A percentile compares a stretch with the other conserved stretches of the same genome.
Evolutionary conservation across 2,797 vertebrate species (phyloP).

Genomic region (Lagorchestes hirsutus): DNA sequence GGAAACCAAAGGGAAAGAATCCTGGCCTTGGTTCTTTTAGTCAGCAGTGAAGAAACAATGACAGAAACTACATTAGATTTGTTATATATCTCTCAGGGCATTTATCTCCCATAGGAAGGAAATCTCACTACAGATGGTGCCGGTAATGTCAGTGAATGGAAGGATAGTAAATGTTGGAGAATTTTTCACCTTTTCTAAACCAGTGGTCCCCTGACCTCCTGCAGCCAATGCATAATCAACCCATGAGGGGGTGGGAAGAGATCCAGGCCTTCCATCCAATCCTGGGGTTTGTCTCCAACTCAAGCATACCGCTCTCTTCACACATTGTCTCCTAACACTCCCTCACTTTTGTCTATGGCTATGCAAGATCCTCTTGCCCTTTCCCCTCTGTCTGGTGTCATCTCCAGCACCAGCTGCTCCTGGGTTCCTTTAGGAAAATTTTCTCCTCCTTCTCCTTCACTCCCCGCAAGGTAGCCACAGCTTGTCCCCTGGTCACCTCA

Average conservation of each 20-base stretch:
- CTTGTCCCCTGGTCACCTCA: neutral
- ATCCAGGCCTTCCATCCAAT: neutral
- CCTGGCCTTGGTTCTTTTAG: constrained; percentile 11
- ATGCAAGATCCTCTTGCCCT: neutral
- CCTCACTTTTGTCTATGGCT: too few relatives aligned
- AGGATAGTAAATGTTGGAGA: neutral
- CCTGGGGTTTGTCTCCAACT: neutral
- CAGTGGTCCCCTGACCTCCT: neutral
- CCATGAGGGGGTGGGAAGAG: neutral
- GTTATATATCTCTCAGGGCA: neutral
- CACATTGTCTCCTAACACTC: too few relatives aligned
- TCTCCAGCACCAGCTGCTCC: neutral
- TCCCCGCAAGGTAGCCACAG: neutral
- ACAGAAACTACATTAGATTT: neutral
- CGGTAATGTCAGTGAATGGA: constrained; percentile 12
- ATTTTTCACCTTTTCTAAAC: constrained; percentile 27
- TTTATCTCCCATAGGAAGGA: constrained; percentile 40
- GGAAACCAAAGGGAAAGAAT: neutral
- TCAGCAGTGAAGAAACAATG: constrained; percentile 9
- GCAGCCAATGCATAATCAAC: neutral
- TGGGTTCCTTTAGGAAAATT: neutral
- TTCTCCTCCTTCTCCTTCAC: neutral
- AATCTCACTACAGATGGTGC: constrained; percentile 28
- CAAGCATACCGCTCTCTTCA: neutral
- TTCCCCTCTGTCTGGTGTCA: neutral